Conservation (phyloP, 2,888 invertebrate genomes). For the Xestobium rufovillosum region DNA sequence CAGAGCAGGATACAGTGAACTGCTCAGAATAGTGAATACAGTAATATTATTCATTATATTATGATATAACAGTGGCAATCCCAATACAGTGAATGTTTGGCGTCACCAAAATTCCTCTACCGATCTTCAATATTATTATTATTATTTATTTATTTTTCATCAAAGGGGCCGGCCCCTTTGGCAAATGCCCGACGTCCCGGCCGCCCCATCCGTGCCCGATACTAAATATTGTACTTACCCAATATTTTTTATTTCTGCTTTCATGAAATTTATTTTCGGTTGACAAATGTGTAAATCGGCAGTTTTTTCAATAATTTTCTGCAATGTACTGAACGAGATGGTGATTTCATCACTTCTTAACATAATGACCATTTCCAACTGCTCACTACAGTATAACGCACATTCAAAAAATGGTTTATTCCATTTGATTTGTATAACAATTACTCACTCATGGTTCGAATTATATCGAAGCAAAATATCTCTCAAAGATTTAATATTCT, state of each 20-base stretch:
- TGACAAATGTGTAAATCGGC: constrained; percentile 21
- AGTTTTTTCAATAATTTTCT: constrained; percentile 15
- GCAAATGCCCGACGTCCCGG: constrained; percentile 13
- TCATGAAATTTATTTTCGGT: constrained; percentile 21
- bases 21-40: too few species aligned
- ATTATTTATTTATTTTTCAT: constrained; percentile 20
- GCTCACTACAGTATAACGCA: constrained; percentile 7
- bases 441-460: constrained; percentile 17
- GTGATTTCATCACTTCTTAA: constrained; percentile 4
- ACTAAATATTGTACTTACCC: constrained; percentile 19
- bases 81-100: too few species aligned
- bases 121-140: too few species aligned
- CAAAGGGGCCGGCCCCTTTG: constrained; percentile 16
- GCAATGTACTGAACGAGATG: constrained; percentile 6
- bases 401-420: not conserved
- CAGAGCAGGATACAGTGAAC: too few species aligned
- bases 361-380: constrained; percentile 7
- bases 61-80: too few species aligned
- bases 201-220: constrained; percentile 3
- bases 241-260: constrained; percentile 20
- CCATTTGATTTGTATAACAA: too few species aligned
- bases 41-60: too few species aligned
- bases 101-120: too few species aligned
- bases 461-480: constrained; percentile 16
- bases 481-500: constrained; percentile 46